Percentiles rank a stretch among this genome's conserved stretches.
Conservation (phyloP, 2,797 vertebrate genomes). For the Huso huso region DNA sequence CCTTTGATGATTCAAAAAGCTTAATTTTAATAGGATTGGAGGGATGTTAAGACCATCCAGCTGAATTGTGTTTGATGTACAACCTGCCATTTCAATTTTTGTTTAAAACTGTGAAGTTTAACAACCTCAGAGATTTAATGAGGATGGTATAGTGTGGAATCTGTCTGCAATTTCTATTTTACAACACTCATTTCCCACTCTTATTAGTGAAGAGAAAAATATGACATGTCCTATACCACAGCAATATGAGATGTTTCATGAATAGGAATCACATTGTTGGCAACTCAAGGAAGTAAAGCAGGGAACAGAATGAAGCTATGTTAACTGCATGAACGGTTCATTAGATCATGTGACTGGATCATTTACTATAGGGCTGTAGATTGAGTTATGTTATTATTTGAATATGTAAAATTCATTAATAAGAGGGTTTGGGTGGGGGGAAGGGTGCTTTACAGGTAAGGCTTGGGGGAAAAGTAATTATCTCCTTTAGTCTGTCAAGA, state of each 20-base stretch:
- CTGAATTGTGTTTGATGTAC: not conserved
- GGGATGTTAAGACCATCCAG: not conserved
- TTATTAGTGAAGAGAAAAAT: not conserved
- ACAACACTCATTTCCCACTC: not conserved
- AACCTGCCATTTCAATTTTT: not conserved
- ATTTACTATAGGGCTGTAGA: too few species aligned
- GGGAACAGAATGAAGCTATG: too few species aligned
- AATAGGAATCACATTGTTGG: not conserved
- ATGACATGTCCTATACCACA: too few species aligned
- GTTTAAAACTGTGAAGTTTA: not conserved
- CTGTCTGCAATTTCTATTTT: not conserved
- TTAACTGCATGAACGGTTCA: too few species aligned
- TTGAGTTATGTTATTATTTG: too few species aligned
- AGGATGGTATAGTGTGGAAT: not conserved
- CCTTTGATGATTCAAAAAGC: not conserved
- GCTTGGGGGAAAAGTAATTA: too few species aligned
- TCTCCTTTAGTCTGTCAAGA: too few species aligned
- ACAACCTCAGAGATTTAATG: not conserved
- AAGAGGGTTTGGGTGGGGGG: too few species aligned
- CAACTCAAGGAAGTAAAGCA: too few species aligned
- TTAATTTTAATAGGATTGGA: slow-evolving; percentile 1
- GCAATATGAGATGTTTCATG: not conserved
- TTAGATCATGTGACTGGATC: too few species aligned
- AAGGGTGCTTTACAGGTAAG: too few species aligned
- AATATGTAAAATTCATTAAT: too few species aligned